These are phyloP conservation scores for Nebria salina DNA, from an alignment of 2,888 invertebrate species.

Conservation along the genomic window DNA sequence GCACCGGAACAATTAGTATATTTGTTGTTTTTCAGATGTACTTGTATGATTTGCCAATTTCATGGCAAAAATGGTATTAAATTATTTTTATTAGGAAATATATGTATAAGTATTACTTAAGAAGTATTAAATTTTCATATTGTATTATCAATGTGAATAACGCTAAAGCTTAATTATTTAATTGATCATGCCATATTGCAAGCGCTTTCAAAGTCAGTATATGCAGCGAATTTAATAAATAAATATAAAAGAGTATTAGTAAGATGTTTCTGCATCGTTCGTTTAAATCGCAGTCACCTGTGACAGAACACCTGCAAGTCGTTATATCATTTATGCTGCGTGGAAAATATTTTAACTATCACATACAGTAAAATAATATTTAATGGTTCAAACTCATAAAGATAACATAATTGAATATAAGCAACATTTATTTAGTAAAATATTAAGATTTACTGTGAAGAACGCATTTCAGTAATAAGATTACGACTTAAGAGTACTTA, in stretches of 20 bases:
- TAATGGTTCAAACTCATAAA: background rate
- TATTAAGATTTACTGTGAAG: background rate
- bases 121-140: too few relatives aligned
- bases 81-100: too few relatives aligned
- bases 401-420: background rate
- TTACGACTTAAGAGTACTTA: background rate
- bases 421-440: background rate
- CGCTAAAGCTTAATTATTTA: too few relatives aligned
- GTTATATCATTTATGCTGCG: background rate
- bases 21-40: too few relatives aligned
- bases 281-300: slow-evolving; percentile 20
- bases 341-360: background rate
- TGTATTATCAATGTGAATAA: too few relatives aligned
- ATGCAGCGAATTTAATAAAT: too few relatives aligned
- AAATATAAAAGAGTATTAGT: background rate
- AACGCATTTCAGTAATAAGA: background rate
- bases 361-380: background rate
- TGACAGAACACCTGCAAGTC: slow-evolving; percentile 23
- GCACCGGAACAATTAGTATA: too few relatives aligned
- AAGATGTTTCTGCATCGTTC: slow-evolving; percentile 29
- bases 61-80: too few relatives aligned
- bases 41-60: too few relatives aligned
- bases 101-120: too few relatives aligned
- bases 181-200: too few relatives aligned
- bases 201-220: too few relatives aligned